A percentile compares a stretch with the other conserved stretches of the same genome.
Evolutionary conservation across 2,797 vertebrate species (phyloP).

Genomic region (Squalus acanthias): DNA sequence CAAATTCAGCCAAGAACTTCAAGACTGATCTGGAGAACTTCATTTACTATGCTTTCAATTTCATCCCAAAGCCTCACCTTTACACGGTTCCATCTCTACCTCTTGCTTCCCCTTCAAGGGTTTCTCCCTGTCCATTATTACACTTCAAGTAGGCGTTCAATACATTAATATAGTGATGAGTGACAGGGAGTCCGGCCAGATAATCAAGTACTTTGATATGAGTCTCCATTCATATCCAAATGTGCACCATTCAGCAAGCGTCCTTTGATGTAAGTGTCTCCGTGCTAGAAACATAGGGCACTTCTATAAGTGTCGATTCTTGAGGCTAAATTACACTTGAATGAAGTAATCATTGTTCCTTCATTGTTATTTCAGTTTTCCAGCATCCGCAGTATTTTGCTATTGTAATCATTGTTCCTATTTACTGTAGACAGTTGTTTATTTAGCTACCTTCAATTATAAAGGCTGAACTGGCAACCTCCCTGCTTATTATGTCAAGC

Average conservation of each 20-base stretch:
- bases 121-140: neutral
- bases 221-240: neutral
- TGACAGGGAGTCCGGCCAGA: neutral
- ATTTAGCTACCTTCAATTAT: neutral
- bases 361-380: too few species aligned
- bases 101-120: neutral
- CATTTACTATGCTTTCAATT: neutral
- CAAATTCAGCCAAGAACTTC: neutral
- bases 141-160: neutral
- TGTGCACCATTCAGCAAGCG: neutral
- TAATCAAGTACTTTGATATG: neutral
- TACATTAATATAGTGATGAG: neutral
- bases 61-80: neutral
- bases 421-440: conserved; percentile 2
- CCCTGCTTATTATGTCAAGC: conserved; percentile 1
- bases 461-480: neutral
- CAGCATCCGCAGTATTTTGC: too few species aligned
- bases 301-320: neutral
- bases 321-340: neutral
- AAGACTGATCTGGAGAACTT: neutral
- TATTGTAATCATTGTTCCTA: neutral
- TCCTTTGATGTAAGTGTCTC: neutral
- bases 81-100: neutral
- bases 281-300: neutral
- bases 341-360: neutral